Percentiles rank a stretch among this genome's conserved stretches.
These are phyloP conservation scores for Gymnocephalus cernua DNA, from an alignment of 2,113 vertebrate genomes.

Conservation along the genomic window DNA sequence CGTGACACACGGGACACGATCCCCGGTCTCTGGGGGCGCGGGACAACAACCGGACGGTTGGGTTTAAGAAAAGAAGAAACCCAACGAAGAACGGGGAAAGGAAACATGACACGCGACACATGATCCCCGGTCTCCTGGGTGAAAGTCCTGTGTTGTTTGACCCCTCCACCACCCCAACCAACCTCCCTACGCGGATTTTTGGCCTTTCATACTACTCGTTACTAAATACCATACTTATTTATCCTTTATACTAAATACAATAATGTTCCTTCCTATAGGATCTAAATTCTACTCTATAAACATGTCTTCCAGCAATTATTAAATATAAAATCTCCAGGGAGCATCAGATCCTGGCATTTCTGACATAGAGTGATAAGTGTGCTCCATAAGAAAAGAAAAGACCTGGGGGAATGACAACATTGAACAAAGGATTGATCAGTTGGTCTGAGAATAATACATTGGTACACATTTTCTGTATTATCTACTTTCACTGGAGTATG, in stretches of 20 bases:
- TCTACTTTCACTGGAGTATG: background rate
- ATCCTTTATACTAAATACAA: background rate
- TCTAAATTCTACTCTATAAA: background rate
- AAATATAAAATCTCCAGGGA: background rate
- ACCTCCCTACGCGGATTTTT: too few species aligned
- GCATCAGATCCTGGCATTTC: background rate
- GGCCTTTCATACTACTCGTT: too few species aligned
- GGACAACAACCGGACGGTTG: too few species aligned
- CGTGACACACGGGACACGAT: too few species aligned
- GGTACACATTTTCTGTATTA: background rate
- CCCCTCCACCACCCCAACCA: too few species aligned
- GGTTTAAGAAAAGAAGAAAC: too few species aligned
- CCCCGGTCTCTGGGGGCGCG: too few species aligned
- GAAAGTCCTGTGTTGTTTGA: too few species aligned
- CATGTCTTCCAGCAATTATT: background rate
- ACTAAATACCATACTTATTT: background rate
- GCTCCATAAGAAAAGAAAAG: background rate
- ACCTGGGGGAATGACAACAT: background rate
- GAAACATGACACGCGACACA: too few species aligned
- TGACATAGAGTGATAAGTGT: background rate
- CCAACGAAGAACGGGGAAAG: too few species aligned
- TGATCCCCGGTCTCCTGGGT: too few species aligned
- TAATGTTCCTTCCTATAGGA: background rate
- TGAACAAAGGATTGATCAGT: background rate
- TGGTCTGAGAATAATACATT: background rate